Percentiles rank a stretch among this genome's conserved stretches.
Conservation (phyloP, 2,888 invertebrate species). For the Polietes domitor region DNA sequence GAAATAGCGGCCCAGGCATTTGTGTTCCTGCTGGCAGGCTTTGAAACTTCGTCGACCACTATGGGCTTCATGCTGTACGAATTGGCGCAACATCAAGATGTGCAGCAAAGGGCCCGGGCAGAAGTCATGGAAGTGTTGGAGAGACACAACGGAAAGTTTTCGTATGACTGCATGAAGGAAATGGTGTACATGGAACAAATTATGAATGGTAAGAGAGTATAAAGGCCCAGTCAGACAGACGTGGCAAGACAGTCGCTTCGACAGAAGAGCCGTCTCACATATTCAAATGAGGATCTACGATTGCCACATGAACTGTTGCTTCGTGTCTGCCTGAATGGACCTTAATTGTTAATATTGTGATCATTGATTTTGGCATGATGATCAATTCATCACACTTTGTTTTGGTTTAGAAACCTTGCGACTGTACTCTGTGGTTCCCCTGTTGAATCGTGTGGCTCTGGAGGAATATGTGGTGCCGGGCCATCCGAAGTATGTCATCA, state of each 20-base stretch:
- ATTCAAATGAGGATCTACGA: too few relatives aligned
- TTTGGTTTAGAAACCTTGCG: conserved; percentile 82
- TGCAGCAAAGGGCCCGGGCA: conserved; percentile 80
- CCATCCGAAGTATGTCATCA: conserved; percentile 81
- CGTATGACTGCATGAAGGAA: conserved; percentile 75
- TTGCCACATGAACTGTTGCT: too few relatives aligned
- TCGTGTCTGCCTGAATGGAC: too few relatives aligned
- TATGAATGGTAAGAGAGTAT: conserved; percentile 72
- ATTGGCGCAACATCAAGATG: conserved; percentile 80
- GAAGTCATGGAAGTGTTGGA: conserved; percentile 77
- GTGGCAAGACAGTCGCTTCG: too few relatives aligned
- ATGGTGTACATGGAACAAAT: conserved; percentile 76
- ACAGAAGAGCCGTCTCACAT: too few relatives aligned
- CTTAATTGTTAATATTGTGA: too few relatives aligned
- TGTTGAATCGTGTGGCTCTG: conserved; percentile 81
- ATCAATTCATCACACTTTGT: too few relatives aligned
- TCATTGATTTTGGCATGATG: too few relatives aligned
- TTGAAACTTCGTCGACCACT: conserved; percentile 82
- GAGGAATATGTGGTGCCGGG: conserved; percentile 82
- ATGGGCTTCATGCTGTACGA: conserved; percentile 82
- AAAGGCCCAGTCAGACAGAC: too few relatives aligned
- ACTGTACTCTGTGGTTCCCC: conserved; percentile 82
- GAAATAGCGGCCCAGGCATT: conserved; percentile 82
- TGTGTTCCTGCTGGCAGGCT: conserved; percentile 82
- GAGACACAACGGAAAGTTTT: conserved; percentile 70